Base-by-base conservation (phyloP, 2,797 vertebrate genomes). In the Pantherophis vulpinus region DNA sequence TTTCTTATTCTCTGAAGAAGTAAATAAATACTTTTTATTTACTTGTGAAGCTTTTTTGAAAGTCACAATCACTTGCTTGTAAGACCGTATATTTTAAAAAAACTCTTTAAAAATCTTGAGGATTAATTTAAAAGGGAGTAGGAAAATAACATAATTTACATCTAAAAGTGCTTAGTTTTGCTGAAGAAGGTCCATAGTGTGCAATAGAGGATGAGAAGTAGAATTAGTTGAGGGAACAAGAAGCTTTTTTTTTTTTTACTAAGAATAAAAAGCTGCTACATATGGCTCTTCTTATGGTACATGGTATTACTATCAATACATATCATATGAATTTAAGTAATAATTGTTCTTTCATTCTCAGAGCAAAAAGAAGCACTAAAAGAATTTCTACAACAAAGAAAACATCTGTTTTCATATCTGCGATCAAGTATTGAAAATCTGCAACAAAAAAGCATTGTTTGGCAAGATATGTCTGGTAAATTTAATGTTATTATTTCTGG, bases 391-490 rank as follows among this genome's bases (percentile, higher is more conserved):
- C 25, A 55, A 56, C 12, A 83, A 86, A 91, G 9, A 59, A 91
- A 59, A 27, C 10, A 25, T 56, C 86, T 91, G 59, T 93, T 89
- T 91, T 86, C 90, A 12, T 63, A 89, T 56, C 7, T 93, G 29
- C 70, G 47, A 89, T 86, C 87, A 93, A 93, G 87, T 89, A 91
- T 93, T 27, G 91, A 8, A 63, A 47, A 89, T 10, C 87, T 93
- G 70, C 6, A 91, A 91, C 8, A 79, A 51, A 70, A 89, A 89
- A 27, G 59, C 32, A 16, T 63, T 83, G 42, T 86, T 91, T 59
- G 1, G 23, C 47, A 54, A 23, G 32, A 1, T 27, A 0, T 14
- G 3, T 3, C 32, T 89, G 93, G 90, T 93, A 91, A 89, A 54
- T 58, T 66, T 7, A 47, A 27, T 56, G 29, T 90, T 90, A 37